These are phyloP conservation scores for Rhadinocentrus ornatus DNA, from an alignment of 2,797 vertebrate species.

Conservation along the genomic window DNA sequence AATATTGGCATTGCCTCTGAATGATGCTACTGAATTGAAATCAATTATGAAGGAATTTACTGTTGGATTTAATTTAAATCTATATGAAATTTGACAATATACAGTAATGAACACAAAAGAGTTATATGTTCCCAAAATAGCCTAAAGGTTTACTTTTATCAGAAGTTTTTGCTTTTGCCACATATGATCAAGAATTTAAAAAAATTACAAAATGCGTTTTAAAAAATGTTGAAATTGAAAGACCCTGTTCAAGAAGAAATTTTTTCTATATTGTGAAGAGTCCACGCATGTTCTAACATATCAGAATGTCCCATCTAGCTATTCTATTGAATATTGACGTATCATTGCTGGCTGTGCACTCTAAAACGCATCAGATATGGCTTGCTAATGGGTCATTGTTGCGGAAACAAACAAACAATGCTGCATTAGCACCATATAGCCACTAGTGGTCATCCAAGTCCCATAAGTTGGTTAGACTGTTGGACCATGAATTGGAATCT, in stretches of 20 bases:
- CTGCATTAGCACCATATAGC: slow-evolving; percentile 41
- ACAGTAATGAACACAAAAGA: too few species aligned
- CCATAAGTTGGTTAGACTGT: not conserved
- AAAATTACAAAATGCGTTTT: too few species aligned
- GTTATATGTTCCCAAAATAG: too few species aligned
- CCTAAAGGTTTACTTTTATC: too few species aligned
- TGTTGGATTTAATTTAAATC: too few species aligned
- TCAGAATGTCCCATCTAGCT: not conserved
- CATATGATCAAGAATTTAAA: too few species aligned
- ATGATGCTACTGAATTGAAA: slow-evolving; percentile 1
- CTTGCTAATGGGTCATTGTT: not conserved
- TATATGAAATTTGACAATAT: too few species aligned
- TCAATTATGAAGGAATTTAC: too few species aligned
- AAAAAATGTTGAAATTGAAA: too few species aligned
- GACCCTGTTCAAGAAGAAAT: too few species aligned
- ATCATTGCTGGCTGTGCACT: not conserved
- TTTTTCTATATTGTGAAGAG: too few species aligned
- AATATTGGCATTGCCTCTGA: not conserved
- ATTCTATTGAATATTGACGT: not conserved
- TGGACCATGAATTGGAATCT: not conserved
- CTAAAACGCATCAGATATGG: slow-evolving; percentile 1
- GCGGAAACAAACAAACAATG: not conserved
- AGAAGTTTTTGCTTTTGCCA: too few species aligned
- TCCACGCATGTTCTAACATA: not conserved
- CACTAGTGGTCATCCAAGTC: slow-evolving; percentile 67